Evolutionary conservation across 2,797 vertebrate genomes (phyloP), one percentile per base, ranked within the genome.

Genomic region (Gobio occitaniae): DNA sequence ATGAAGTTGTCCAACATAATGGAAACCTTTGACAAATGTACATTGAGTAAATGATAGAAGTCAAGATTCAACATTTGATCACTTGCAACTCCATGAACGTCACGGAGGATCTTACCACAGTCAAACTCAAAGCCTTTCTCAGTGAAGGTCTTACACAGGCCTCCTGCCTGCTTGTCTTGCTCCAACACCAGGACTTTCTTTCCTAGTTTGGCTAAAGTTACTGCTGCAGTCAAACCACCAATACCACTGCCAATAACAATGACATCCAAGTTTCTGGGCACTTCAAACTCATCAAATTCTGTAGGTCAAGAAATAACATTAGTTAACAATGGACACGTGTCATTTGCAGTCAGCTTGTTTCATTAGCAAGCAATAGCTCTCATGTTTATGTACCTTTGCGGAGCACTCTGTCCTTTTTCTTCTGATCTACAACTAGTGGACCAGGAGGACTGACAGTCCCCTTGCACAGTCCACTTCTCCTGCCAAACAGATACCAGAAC

Each of bases 181-280:
- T 85, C 84, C 32, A 85, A 25, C 1, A 85, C 84, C 36, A 85
- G 50, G 50, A 85, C 84, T 16, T 65, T 72, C 70, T 85, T 85
- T 29, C 84, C 84, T 29, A 75, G 78, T 6, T 75, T 85, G 12
- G 48, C 61, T 25, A 85, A 56, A 4, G 68, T 8, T 13, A 25
- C 84, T 0, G 78, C 84, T 17, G 72, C 61, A 0, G 78, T 86
- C 19, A 86, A 48, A 1, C 81, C 81, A 75, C 81, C 74, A 0
- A 78, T 6, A 25, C 84, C 79, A 0, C 84, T 82, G 8, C 84
- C 84, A 70, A 86, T 78, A 25, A 86, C 84, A 2, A 86, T 76
- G 15, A 70, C 52, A 0, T 86, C 78, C 17, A 86, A 61, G 50
- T 76, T 36, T 0, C 48, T 25, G 6, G 61, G 56, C 4, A 86